Evolutionary conservation across 2,888 invertebrate species (phyloP).

Genomic region (Tenthredo distinguenda): DNA sequence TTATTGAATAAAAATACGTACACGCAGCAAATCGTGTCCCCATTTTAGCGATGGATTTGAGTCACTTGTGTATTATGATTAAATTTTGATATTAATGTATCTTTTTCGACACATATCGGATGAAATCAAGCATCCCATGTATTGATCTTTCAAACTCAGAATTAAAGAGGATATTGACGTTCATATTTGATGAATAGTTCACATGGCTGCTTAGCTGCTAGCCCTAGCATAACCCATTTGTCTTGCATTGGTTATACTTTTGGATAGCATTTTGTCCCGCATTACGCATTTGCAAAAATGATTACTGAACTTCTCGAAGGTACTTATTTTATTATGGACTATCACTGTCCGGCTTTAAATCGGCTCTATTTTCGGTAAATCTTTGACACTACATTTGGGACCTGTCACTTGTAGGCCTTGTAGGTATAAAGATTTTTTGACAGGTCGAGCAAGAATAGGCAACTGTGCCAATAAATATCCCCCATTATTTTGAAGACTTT

Average conservation of each 20-base stretch:
- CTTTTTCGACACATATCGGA: neutral
- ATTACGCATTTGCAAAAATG: neutral
- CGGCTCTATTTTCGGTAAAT: neutral
- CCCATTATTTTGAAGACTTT: neutral
- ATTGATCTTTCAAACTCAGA: constrained; percentile 27
- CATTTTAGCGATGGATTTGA: constrained; percentile 11
- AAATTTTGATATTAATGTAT: neutral
- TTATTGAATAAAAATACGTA: constrained; percentile 5
- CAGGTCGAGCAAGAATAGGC: neutral
- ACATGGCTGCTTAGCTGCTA: neutral
- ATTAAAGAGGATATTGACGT: constrained; percentile 12
- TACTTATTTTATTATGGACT: neutral
- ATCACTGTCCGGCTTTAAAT: neutral
- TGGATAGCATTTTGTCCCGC: neutral
- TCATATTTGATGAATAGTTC: neutral
- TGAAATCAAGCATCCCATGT: neutral
- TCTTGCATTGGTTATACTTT: neutral
- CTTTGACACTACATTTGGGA: neutral
- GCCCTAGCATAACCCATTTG: neutral
- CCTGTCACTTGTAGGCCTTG: neutral
- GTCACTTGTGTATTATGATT: neutral
- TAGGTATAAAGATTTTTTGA: neutral
- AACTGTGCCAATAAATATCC: neutral
- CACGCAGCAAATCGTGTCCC: constrained; percentile 47
- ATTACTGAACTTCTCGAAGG: neutral